Percentiles rank a stretch among this genome's conserved stretches.
Conservation (phyloP, 2,797 vertebrate species). For the Semotilus atromaculatus region DNA sequence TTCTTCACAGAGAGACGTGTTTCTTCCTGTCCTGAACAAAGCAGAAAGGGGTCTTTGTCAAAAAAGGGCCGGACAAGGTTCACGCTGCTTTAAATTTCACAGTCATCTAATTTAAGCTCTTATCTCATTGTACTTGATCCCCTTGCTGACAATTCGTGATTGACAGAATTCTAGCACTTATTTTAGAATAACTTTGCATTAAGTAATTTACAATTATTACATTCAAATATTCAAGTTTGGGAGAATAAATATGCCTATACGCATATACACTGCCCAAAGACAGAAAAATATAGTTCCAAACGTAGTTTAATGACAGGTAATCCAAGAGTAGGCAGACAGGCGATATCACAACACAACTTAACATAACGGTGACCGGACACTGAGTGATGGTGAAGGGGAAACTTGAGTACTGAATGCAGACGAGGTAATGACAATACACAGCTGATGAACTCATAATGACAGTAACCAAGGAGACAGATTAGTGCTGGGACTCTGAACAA, state of each 20-base stretch:
- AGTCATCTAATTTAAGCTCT: background rate
- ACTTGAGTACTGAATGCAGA: no score
- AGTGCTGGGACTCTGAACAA: no score
- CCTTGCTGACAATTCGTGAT: background rate
- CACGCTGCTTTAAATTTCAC: background rate
- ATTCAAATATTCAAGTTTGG: background rate
- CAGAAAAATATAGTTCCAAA: no score
- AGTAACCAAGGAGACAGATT: no score
- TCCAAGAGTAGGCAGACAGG: no score
- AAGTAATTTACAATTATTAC: background rate
- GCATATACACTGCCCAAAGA: no score
- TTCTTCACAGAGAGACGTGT: conserved; percentile 11
- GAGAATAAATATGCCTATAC: background rate
- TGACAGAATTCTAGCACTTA: background rate
- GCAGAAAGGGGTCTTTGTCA: background rate
- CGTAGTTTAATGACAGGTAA: no score
- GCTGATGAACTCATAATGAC: no score
- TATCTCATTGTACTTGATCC: background rate
- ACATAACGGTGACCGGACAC: no score
- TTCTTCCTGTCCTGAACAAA: conserved; percentile 29
- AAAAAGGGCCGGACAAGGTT: background rate
- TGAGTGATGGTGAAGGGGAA: no score
- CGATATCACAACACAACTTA: no score
- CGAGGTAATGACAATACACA: no score
- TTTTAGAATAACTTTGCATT: background rate